phyloP scores from a whole-genome alignment of 2,113 vertebrate genomes.

The Struthio camelus region DNA sequence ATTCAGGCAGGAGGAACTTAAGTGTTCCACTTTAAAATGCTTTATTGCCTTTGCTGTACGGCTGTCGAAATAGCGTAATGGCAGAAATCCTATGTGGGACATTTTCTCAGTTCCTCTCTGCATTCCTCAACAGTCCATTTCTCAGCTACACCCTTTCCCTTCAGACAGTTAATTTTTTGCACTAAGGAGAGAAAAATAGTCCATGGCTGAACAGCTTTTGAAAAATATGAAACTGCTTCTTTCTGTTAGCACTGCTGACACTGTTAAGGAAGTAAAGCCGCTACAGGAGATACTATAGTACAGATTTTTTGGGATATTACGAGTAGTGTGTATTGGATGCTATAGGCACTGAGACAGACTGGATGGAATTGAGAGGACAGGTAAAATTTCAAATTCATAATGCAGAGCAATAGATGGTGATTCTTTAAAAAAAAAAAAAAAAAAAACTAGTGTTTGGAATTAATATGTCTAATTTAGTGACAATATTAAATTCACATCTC shows the following conservation, averaged over 20 bases:
- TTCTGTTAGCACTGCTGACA: background rate
- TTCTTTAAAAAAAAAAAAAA: no score
- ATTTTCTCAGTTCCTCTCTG: background rate
- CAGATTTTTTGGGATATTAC: no score
- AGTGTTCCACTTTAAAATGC: background rate
- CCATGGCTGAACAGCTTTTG: background rate
- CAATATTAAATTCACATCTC: background rate
- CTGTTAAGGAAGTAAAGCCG: background rate
- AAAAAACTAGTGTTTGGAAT: background rate
- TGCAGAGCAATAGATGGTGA: background rate
- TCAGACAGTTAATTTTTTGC: background rate
- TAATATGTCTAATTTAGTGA: background rate
- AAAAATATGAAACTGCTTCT: background rate
- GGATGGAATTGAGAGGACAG: background rate
- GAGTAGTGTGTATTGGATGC: background rate
- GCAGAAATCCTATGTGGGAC: background rate
- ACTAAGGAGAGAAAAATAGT: background rate
- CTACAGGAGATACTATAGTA: background rate
- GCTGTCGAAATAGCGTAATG: background rate
- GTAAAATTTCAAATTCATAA: background rate
- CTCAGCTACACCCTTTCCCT: background rate
- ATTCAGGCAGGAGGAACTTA: background rate
- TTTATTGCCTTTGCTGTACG: background rate
- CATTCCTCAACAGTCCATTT: conserved; percentile 1
- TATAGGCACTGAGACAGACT: background rate